Base-by-base conservation (phyloP, 1,140 invertebrate species). In the Daktulosphaira vitifoliae region DNA sequence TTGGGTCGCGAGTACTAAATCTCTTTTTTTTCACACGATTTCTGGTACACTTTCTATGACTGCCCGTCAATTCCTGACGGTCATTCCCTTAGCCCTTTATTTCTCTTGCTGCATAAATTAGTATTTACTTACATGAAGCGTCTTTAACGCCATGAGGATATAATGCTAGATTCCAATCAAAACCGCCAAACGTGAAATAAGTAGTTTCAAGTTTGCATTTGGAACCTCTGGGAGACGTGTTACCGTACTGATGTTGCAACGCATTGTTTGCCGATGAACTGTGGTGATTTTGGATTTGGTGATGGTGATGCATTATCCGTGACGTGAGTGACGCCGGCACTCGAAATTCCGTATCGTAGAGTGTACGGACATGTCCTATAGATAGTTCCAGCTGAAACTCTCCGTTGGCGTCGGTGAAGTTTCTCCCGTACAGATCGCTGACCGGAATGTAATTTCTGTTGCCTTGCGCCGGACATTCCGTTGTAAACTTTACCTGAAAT, bases 331-430 rank as follows among this genome's bases (percentile, higher is more conserved):
- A 68, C 13, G 79, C 77, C 2, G 81, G 80, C 16, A 83, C 77
- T 29, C 81, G 73, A 38, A 87, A 77, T 69, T 88, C 87, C 64
- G 83, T 83, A 68, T 88, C 84, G 75, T 85, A 90, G 3, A 88
- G 76, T 3, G 88, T 89, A 56, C 85, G 76, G 23, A 90, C 81
- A 69, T 88, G 86, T 16, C 86, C 81, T 77, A 92, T 85, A 26
- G 83, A 84, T 52, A 92, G 75, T 71, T 92, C 89, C 44, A 92
- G 77, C 69, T 90, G 83, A 71, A 92, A 90, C 73, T 92, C 88
- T 2, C 88, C 89, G 68, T 88, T 88, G 9, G 86, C 82, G 71
- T 90, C 88, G 20, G 88, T 84, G 74, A 92, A 92, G 71, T 84
- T 84, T 4, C 88, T 78, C 1, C 79, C 79, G 72, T 84, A 83